Percentiles rank a stretch among this genome's conserved stretches.
phyloP scores from a whole-genome alignment of 2,888 invertebrate genomes.

The Nomada hirtipes region DNA sequence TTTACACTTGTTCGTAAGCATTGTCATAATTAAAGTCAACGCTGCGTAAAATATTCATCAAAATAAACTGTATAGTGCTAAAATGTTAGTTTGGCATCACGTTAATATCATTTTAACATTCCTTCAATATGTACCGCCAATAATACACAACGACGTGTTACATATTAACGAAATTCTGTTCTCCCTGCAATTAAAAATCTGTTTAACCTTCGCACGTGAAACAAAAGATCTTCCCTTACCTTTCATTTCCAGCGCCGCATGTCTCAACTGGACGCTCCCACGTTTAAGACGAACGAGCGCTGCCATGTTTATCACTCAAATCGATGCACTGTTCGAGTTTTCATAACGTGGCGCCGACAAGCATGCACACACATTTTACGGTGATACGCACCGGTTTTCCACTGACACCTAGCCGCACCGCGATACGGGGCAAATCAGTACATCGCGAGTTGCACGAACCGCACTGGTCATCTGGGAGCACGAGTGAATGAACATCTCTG shows the following conservation, averaged over 20 bases:
- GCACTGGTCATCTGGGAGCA: slow-evolving; percentile 63
- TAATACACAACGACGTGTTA: too few species aligned
- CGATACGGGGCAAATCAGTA: slow-evolving; percentile 11
- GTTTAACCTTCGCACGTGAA: too few species aligned
- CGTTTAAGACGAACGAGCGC: slow-evolving; percentile 84
- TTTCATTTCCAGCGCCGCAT: slow-evolving; percentile 86
- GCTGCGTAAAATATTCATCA: too few species aligned
- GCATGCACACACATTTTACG: slow-evolving; percentile 63
- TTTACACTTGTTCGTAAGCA: too few species aligned
- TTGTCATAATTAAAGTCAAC: too few species aligned
- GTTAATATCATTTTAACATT: too few species aligned
- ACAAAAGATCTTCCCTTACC: slow-evolving; percentile 77
- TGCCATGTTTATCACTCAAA: slow-evolving; percentile 76
- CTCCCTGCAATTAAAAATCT: background rate
- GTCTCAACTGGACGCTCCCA: slow-evolving; percentile 86
- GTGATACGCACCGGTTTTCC: background rate
- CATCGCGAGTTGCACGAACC: slow-evolving; percentile 59
- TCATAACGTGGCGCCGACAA: slow-evolving; percentile 51
- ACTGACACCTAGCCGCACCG: slow-evolving; percentile 25
- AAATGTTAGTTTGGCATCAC: too few species aligned
- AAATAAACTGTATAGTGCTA: too few species aligned
- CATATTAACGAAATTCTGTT: too few species aligned
- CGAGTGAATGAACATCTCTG: slow-evolving; percentile 75
- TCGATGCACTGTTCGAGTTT: slow-evolving; percentile 46
- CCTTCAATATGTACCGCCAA: too few species aligned